Percentiles rank a stretch among this genome's conserved stretches.
phyloP scores from a whole-genome alignment of 2,888 invertebrate species.

The Drosophila tripunctata region DNA sequence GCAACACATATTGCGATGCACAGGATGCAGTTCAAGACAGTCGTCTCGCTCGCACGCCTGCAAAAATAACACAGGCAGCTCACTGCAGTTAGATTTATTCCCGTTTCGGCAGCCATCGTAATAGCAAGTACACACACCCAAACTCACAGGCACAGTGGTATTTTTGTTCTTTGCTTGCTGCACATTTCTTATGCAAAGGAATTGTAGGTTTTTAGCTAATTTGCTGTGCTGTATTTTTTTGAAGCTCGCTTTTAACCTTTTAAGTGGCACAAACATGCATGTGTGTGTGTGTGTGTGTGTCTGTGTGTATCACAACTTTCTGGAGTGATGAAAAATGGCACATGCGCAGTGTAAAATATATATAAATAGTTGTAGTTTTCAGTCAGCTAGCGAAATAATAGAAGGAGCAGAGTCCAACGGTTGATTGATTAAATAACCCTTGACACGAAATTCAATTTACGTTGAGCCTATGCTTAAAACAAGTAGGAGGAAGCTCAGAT shows the following conservation, averaged over 20 bases:
- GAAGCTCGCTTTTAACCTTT: constrained; percentile 28
- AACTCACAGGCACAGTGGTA: constrained; percentile 1
- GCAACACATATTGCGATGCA: constrained; percentile 7
- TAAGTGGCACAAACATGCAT: constrained; percentile 11
- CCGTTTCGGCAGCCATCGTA: constrained; percentile 30
- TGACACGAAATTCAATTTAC: constrained; percentile 2
- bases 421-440: constrained; percentile 14
- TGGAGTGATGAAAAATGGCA: constrained; percentile 34
- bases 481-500: not conserved
- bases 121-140: constrained; percentile 9
- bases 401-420: not conserved
- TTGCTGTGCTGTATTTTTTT: constrained; percentile 10
- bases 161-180: constrained; percentile 5
- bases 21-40: constrained; percentile 32
- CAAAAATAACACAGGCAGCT: not conserved
- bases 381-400: not conserved
- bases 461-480: not conserved
- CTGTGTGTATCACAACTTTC: constrained; percentile 8
- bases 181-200: constrained; percentile 10
- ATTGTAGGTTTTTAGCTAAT: constrained; percentile 1
- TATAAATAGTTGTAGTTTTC: constrained; percentile 17
- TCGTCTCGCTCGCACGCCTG: constrained; percentile 29
- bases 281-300: not conserved
- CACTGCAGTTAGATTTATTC: constrained; percentile 47
- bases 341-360: constrained; percentile 52